Conservation (phyloP, 2,113 vertebrate genomes). For the Lonchura striata region DNA sequence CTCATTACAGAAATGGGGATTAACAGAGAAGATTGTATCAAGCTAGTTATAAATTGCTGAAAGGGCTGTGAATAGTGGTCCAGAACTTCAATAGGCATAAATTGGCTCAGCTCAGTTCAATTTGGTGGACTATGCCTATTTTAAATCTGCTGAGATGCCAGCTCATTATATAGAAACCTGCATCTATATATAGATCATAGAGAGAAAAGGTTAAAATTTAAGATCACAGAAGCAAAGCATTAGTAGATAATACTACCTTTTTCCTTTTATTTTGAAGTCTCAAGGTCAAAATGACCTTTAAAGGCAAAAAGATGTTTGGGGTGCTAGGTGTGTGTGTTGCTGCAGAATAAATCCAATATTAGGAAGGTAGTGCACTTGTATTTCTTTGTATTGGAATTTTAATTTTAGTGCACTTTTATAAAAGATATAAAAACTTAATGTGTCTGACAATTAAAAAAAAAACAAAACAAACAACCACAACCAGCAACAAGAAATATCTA, state of each 20-base stretch:
- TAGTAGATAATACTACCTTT: neutral
- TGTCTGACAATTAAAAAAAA: neutral
- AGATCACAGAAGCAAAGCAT: neutral
- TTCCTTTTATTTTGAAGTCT: neutral
- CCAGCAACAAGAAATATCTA: neutral
- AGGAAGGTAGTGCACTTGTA: neutral
- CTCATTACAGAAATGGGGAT: conserved; percentile 11
- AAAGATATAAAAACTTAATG: neutral
- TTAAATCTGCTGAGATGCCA: conserved; percentile 23
- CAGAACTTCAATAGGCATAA: neutral
- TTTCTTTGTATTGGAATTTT: conserved; percentile 12
- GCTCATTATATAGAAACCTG: conserved; percentile 21
- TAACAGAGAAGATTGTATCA: neutral
- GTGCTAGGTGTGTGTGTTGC: neutral
- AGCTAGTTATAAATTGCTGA: conserved; percentile 1
- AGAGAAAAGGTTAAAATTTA: conserved; percentile 5
- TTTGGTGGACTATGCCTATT: neutral
- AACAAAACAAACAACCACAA: neutral
- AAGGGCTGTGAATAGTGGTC: neutral
- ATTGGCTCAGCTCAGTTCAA: neutral
- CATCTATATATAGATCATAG: neutral
- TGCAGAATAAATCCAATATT: neutral
- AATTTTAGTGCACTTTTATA: conserved; percentile 22
- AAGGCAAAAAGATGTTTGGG: neutral
- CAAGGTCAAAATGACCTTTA: conserved; percentile 21